These are phyloP conservation scores for Epicampocera succincta DNA, from an alignment of 2,888 invertebrate genomes.

Conservation along the genomic window DNA sequence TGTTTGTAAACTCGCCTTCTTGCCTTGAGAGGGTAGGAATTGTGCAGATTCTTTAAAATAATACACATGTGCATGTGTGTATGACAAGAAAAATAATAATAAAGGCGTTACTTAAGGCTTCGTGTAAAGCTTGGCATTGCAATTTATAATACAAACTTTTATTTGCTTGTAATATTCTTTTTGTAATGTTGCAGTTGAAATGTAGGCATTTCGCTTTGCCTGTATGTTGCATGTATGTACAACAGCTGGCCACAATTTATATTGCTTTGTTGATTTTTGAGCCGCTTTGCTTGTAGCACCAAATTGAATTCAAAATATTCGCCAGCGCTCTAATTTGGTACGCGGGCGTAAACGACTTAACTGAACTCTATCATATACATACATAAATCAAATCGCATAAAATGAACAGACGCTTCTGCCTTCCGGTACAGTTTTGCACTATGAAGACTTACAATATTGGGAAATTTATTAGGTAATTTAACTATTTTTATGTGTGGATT, in stretches of 20 bases:
- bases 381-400: no score
- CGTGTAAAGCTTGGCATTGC: constrained; percentile 61
- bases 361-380: not conserved
- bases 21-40: constrained; percentile 22
- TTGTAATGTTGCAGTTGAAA: constrained; percentile 45
- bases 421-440: no score
- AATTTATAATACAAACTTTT: constrained; percentile 59
- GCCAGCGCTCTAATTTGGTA: constrained; percentile 43
- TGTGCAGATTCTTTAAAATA: constrained; percentile 35
- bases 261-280: constrained; percentile 29
- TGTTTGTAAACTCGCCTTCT: not conserved
- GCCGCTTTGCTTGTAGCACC: constrained; percentile 22
- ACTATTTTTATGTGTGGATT: no score
- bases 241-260: constrained; percentile 27
- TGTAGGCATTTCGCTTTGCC: constrained; percentile 6
- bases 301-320: constrained; percentile 79
- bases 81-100: constrained; percentile 31
- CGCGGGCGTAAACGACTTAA: not conserved
- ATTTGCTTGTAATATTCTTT: constrained; percentile 40
- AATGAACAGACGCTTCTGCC: no score
- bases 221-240: constrained; percentile 4
- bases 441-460: no score
- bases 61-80: not conserved
- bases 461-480: no score
- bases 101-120: constrained; percentile 66